phyloP scores from a whole-genome alignment of 2,888 invertebrate genomes.

The Drosophila percnosoma region DNA sequence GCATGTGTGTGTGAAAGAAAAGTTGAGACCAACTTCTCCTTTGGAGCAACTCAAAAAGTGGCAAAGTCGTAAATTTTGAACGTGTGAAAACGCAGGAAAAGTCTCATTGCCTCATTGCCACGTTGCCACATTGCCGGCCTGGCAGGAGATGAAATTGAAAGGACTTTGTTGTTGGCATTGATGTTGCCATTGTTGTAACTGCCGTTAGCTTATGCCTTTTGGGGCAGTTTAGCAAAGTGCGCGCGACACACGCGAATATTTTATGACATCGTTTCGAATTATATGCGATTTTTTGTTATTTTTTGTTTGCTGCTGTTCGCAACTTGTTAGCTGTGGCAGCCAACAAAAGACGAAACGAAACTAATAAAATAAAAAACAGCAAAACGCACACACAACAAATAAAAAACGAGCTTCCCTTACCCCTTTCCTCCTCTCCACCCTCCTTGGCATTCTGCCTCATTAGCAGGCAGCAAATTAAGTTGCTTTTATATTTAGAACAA shows the following conservation, averaged over 20 bases:
- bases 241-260: conserved; percentile 74
- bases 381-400: conserved; percentile 59
- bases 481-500: conserved; percentile 70
- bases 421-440: background rate
- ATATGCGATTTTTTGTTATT: conserved; percentile 62
- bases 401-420: conserved; percentile 52
- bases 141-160: conserved; percentile 67
- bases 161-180: conserved; percentile 51
- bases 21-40: conserved; percentile 38
- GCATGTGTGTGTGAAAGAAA: conserved; percentile 28
- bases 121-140: conserved; percentile 49
- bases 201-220: conserved; percentile 58
- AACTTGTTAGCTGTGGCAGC: conserved; percentile 71
- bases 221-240: conserved; percentile 65
- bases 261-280: conserved; percentile 77
- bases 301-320: conserved; percentile 55
- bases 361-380: conserved; percentile 57
- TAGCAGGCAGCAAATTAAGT: conserved; percentile 79
- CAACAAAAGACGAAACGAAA: conserved; percentile 65
- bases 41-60: conserved; percentile 41
- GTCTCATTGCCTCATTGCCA: conserved; percentile 71
- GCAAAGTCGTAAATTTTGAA: conserved; percentile 74
- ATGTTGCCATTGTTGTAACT: conserved; percentile 48
- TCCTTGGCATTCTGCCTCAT: conserved; percentile 49
- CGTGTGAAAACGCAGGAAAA: conserved; percentile 78